Conservation (phyloP, 2,888 invertebrate species). For the Athripsodes cinereus region DNA sequence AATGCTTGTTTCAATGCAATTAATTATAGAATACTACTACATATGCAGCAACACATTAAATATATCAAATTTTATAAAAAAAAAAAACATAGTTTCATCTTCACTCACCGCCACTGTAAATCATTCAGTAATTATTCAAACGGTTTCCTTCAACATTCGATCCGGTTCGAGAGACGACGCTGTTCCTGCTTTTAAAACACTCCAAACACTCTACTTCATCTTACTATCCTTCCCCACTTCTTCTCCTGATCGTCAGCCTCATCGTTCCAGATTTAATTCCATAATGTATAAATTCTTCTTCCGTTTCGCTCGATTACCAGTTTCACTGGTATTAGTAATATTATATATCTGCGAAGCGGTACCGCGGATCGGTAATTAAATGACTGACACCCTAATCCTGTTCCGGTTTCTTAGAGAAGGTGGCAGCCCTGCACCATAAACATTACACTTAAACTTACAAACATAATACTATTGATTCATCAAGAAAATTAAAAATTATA, state of each 20-base stretch:
- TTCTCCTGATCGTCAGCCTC: constrained; percentile 20
- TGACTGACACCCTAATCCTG: constrained; percentile 24
- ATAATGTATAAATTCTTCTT: constrained; percentile 27
- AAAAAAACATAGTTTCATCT: too few species aligned
- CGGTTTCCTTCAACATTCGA: constrained; percentile 22
- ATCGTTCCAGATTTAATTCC: constrained; percentile 27
- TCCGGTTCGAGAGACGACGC: constrained; percentile 19
- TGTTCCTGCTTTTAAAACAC: too few species aligned
- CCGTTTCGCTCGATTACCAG: constrained; percentile 27
- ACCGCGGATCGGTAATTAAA: constrained; percentile 27
- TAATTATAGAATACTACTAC: too few species aligned
- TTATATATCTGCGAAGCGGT: constrained; percentile 11
- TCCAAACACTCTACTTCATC: neutral
- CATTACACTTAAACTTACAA: too few species aligned
- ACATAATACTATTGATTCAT: too few species aligned
- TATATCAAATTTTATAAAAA: too few species aligned
- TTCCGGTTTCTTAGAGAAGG: constrained; percentile 3
- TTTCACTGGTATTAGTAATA: neutral
- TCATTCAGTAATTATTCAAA: constrained; percentile 12
- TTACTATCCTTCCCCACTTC: neutral
- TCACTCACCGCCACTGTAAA: neutral
- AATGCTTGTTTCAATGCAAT: too few species aligned
- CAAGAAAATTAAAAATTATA: too few species aligned
- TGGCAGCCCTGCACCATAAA: neutral
- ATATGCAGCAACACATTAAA: too few species aligned